Evolutionary conservation across 2,113 vertebrate species (phyloP), one percentile per base, ranked within the genome.

Genomic region (Accipiter cooperii): DNA sequence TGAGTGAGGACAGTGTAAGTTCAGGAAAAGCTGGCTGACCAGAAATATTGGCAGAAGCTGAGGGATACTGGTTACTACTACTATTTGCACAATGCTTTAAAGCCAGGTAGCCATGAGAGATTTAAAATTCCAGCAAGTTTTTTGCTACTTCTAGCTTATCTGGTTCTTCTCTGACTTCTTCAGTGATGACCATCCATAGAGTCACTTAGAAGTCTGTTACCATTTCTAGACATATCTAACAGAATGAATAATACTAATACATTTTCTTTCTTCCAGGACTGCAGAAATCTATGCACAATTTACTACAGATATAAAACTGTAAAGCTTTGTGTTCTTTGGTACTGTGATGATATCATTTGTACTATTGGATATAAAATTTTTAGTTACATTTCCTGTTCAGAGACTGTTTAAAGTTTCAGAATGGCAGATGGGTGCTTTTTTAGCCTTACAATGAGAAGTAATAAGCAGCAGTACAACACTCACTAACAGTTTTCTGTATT

Each of bases 81-180:
- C 13, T 92, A 77, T 95, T 96, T 96, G 78, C 73, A 96, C 25
- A 92, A 66, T 71, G 83, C 96, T 97, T 76, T 78, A 52, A 92
- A 54, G 31, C 55, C 52, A 83, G 69, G 82, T 97, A 97, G 89
- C 84, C 87, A 90, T 89, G 82, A 95, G 76, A 94, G 63, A 96
- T 96, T 96, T 96, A 94, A 96, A 97, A 97, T 96, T 97, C 77
- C 83, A 90, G 76, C 93, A 96, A 89, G 52, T 80, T 95, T 96
- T 90, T 96, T 97, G 65, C 79, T 96, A 28, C 83, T 90, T 96
- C 94, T 96, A 95, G 90, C 85, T 93, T 86, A 77, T 89, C 77
- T 94, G 88, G 47, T 87, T 96, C 90, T 93, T 95, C n/a, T 51
- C 64, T 94, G 83, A 94, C 54, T 95, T 96, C 93, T 97, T 93